A percentile compares a stretch with the other conserved stretches of the same genome.
phyloP scores from a whole-genome alignment of 2,888 invertebrate species.

The Leptinotarsa rubiginosa region DNA sequence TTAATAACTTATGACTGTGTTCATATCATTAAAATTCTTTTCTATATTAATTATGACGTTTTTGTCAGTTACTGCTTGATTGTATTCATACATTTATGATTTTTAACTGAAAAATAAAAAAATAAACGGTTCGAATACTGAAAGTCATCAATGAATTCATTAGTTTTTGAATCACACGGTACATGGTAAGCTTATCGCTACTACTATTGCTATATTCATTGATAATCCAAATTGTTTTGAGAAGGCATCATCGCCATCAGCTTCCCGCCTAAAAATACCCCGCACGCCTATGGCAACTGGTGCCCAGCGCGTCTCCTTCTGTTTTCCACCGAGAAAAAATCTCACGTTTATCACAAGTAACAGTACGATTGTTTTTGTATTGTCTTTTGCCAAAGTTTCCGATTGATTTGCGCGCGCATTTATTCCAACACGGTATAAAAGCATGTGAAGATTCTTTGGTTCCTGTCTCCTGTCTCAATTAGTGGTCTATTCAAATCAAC shows the following conservation, averaged over 20 bases:
- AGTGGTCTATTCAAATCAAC: neutral
- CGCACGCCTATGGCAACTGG: neutral
- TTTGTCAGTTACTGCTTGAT: too few species aligned
- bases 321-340: neutral
- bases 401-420: conserved; percentile 15
- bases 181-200: too few species aligned
- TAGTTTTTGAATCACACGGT: too few species aligned
- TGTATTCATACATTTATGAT: too few species aligned
- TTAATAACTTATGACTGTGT: too few species aligned
- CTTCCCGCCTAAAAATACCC: neutral
- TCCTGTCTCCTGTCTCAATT: conserved; percentile 13
- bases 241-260: neutral
- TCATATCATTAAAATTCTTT: too few species aligned
- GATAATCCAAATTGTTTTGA: too few species aligned
- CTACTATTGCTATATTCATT: too few species aligned
- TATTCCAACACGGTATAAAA: conserved; percentile 4
- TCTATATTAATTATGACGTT: too few species aligned
- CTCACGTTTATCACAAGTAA: conserved; percentile 2
- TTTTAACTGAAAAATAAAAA: too few species aligned
- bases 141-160: too few species aligned
- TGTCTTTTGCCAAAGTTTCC: conserved; percentile 16
- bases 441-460: conserved; percentile 17
- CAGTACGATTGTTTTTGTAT: conserved; percentile 14
- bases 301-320: neutral
- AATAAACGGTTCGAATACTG: too few species aligned